Percentiles rank a stretch among this genome's conserved stretches.
phyloP scores from a whole-genome alignment of 2,888 invertebrate species.

The Acleris emargana region DNA sequence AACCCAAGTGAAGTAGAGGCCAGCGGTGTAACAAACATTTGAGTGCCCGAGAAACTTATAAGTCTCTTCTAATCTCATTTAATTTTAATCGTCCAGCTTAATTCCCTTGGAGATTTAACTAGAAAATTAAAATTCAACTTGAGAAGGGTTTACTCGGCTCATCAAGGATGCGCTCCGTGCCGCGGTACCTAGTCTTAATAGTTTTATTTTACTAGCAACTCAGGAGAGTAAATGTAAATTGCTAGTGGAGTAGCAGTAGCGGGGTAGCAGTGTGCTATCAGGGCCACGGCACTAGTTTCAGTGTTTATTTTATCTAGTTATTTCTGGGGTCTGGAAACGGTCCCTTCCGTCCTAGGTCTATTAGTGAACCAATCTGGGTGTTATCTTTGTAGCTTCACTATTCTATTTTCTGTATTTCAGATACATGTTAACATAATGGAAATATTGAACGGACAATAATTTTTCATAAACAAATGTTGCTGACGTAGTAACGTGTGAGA shows the following conservation, averaged over 20 bases:
- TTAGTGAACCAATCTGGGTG: not conserved
- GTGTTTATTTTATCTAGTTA: no score
- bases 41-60: not conserved
- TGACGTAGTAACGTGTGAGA: no score
- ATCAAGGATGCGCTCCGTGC: slow-evolving; percentile 22
- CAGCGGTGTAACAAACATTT: no score
- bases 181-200: slow-evolving; percentile 20
- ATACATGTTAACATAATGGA: no score
- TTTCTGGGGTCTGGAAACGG: not conserved
- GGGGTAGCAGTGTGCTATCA: not conserved
- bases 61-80: slow-evolving; percentile 23
- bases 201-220: slow-evolving; percentile 21
- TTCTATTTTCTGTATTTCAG: no score
- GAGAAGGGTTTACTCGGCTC: slow-evolving; percentile 27
- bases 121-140: slow-evolving; percentile 32
- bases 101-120: slow-evolving; percentile 25
- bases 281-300: no score
- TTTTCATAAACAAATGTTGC: no score
- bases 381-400: not conserved
- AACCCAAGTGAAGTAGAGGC: no score
- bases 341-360: slow-evolving; percentile 10
- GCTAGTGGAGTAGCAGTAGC: no score
- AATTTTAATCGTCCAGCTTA: slow-evolving; percentile 20
- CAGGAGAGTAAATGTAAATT: slow-evolving; percentile 13
- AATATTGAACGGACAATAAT: no score